phyloP scores from a whole-genome alignment of 1,140 invertebrate species.

The Lepidurus packardi region DNA sequence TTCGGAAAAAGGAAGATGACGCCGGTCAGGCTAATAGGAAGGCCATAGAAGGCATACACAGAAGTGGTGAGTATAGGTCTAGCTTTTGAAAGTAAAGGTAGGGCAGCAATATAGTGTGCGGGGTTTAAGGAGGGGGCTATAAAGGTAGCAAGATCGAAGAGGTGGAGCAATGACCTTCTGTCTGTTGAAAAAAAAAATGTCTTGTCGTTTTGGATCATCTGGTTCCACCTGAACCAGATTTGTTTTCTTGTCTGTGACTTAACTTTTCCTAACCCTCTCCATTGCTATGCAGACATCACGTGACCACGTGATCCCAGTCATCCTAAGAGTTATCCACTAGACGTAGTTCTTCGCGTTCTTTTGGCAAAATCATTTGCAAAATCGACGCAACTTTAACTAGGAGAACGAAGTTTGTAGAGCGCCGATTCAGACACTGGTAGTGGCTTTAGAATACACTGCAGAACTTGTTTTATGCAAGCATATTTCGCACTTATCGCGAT shows the following conservation, averaged over 20 bases:
- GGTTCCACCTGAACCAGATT: not conserved
- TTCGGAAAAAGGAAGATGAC: not conserved
- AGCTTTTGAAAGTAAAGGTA: too few species aligned
- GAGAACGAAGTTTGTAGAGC: too few species aligned
- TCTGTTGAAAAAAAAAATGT: not conserved
- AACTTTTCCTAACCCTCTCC: not conserved
- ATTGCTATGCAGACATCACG: not conserved
- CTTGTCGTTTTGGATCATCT: not conserved
- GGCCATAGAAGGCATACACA: not conserved
- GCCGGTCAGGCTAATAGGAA: not conserved
- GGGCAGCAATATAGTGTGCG: too few species aligned
- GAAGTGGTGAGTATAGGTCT: too few species aligned
- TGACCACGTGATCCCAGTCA: not conserved
- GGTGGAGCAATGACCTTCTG: not conserved
- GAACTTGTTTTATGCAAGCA: too few species aligned
- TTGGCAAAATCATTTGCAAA: too few species aligned
- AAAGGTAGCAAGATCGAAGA: not conserved
- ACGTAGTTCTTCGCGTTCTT: too few species aligned
- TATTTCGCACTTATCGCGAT: too few species aligned
- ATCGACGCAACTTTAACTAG: too few species aligned
- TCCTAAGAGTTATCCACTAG: too few species aligned
- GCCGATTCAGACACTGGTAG: too few species aligned
- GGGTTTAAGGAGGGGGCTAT: not conserved
- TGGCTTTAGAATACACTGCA: too few species aligned
- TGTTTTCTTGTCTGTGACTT: not conserved